Evolutionary conservation across 2,888 invertebrate species (phyloP), one percentile per base, ranked within the genome.

Genomic region (Agelastica alni): DNA sequence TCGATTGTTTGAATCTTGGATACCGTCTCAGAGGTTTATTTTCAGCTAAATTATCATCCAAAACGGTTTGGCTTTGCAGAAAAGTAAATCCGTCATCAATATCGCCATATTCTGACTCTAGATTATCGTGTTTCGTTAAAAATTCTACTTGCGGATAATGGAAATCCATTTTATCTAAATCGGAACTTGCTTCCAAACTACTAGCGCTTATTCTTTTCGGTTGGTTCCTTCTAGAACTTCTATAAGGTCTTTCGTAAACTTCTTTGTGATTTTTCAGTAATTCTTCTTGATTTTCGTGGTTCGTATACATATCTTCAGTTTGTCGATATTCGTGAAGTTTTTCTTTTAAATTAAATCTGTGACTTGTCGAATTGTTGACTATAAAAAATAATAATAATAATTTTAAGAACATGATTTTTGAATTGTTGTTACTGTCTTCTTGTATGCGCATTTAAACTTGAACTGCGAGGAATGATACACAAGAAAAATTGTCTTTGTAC

Each of bases 31-130:
- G 3, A 2, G 6, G 6, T n/a, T 20, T 51, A 9, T 22, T 32
- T 3, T 18, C 22, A n/a, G 51, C 28, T 4, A 18, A 9, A 14
- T 42, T 44, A 4, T 47, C 41, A n/a, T 48, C 28, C 9, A 37
- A 20, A 1, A 53, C 22, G 3, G 34, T 53, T 14, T 56, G 56
- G 16, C 48, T 59, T 48, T 62, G 56, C 12, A 55, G 3, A 12
- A 49, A 51, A 5, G 46, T 42, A 16, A 44, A 55, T 14, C 46
- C 31, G 6, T 59, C 13, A 14, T 51, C 41, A 6, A 46, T 20
- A 28, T 61, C 51, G 4, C 62, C 66, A 43, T 55, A 62, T 10
- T 64, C 66, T 1, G 64, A 64, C 41, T 62, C 63, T 12, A 64
- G n/a, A n/a, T 53, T 17, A 9, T 62, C 54, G 3, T 56, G 53